Evolutionary conservation across 2,113 vertebrate species (phyloP), one percentile per base, ranked within the genome.

Genomic region (Aleadryas rufinucha): DNA sequence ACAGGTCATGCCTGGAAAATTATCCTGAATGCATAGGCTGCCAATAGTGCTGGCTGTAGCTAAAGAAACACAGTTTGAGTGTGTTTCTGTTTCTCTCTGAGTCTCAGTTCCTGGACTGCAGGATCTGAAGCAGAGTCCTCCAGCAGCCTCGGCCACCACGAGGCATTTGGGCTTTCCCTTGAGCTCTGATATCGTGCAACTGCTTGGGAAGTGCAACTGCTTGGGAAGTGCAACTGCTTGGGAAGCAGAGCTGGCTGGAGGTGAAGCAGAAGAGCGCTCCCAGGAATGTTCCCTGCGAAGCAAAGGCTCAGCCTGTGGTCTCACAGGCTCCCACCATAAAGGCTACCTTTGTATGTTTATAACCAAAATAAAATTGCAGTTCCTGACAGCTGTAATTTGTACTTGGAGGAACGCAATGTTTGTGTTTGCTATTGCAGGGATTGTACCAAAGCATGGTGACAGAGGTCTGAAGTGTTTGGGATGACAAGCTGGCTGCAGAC

Each of bases 331-430:
- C 61, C 24, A 22, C 60, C 75, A 66, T 87, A 93, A 94, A 87
- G 77, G 21, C 82, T 84, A 82, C 87, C 35, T 94, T 86, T 84
- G 45, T 92, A 59, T 86, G 86, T 90, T 72, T 78, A 70, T 95
- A 93, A 80, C 78, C 72, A 94, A 85, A 87, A 92, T 92, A 84
- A 92, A 94, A 88, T 82, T 70, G 64, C 84, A 89, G 64, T 82
- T 86, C 5, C 75, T 88, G 82, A 79, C 82, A 87, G 61, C 78
- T 87, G 10, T 69, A 84, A 79, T 84, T 94, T 94, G 63, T 75
- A 81, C 31, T 75, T 53, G 49, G 64, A 79, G 53, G 83, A 92
- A 72, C 56, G 87, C 79, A 44, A 65, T 91, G 10, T 94, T 94
- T 96, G 53, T 74, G 78, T 92, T 93, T 81, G 76, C 64, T 86